phyloP scores from a whole-genome alignment of 2,797 vertebrate genomes.

The Todus mexicanus region DNA sequence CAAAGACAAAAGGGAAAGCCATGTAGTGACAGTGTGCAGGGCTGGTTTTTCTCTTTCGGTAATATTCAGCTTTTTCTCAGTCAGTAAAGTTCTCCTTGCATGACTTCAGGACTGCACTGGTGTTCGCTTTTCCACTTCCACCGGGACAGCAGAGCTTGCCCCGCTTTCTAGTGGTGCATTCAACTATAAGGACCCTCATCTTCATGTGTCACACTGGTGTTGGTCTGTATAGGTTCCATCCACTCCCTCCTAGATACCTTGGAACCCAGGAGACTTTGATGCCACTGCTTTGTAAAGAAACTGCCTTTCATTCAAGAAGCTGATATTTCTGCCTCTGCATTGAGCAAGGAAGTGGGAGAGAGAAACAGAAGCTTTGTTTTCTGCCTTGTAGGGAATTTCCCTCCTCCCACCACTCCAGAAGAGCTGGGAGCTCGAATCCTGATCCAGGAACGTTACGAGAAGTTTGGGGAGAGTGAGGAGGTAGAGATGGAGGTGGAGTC shows the following conservation, averaged over 20 bases:
- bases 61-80: no score
- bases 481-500: constrained; percentile 99
- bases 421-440: constrained; percentile 96
- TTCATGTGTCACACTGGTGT: background rate
- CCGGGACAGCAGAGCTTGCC: background rate
- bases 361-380: background rate
- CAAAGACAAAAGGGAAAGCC: background rate
- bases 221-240: background rate
- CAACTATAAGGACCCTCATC: background rate
- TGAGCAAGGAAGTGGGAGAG: background rate
- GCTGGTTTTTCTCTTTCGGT: no score
- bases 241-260: background rate
- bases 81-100: background rate
- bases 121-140: background rate
- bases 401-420: constrained; percentile 96
- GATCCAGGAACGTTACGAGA: constrained; percentile 98
- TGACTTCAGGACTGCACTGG: background rate
- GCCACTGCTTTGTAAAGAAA: background rate
- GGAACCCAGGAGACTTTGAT: background rate
- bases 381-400: constrained; percentile 87
- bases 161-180: background rate
- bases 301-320: background rate
- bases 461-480: constrained; percentile 98
- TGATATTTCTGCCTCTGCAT: background rate
- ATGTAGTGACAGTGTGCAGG: background rate